Evolutionary conservation across 2,888 invertebrate species (phyloP).

Genomic region (Mythimna impura): DNA sequence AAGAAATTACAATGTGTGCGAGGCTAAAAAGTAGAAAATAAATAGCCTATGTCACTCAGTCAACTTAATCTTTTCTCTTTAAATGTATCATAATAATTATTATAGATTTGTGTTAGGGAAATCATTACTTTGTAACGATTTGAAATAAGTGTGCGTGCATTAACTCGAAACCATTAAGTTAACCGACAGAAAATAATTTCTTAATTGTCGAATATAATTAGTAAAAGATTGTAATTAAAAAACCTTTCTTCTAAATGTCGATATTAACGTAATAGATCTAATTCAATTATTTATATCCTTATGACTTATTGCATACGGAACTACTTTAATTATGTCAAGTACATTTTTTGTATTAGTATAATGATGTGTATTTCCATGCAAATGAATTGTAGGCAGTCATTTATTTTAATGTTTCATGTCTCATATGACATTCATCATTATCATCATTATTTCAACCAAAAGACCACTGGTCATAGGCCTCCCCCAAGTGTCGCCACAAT

Average conservation of each 20-base stretch:
- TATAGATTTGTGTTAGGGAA: not conserved
- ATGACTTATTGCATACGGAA: slow-evolving; percentile 24
- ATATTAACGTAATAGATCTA: not conserved
- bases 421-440: not conserved
- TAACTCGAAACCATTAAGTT: no score
- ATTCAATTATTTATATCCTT: not conserved
- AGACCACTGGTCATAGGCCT: no score
- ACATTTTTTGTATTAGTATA: slow-evolving; percentile 9
- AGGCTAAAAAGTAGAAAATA: no score
- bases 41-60: no score
- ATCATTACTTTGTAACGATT: not conserved
- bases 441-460: no score
- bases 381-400: slow-evolving; percentile 2
- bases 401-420: slow-evolving; percentile 16
- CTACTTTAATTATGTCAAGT: slow-evolving; percentile 2
- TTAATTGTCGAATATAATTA: not conserved
- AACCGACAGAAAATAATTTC: not conserved
- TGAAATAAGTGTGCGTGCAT: not conserved
- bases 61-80: no score
- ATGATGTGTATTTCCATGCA: slow-evolving; percentile 29
- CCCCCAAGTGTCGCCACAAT: no score
- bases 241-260: not conserved
- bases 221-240: not conserved
- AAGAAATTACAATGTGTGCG: no score
- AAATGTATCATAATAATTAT: no score